phyloP scores from a whole-genome alignment of 2,888 invertebrate genomes.

The Pyrocoelia pectoralis region DNA sequence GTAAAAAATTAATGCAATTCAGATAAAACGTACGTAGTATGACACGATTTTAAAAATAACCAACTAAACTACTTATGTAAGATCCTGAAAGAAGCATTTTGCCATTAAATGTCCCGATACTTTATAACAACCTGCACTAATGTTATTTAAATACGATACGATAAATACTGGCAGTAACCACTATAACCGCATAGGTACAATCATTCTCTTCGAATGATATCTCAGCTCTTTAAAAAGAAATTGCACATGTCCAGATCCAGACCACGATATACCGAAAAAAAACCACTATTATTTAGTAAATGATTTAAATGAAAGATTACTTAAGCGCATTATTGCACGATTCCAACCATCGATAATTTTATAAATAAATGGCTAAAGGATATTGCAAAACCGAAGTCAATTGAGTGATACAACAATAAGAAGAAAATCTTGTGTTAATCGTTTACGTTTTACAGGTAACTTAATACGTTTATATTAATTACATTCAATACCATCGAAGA shows the following conservation, averaged over 20 bases:
- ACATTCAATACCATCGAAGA: background rate
- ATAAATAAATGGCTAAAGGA: background rate
- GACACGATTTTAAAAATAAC: too few species aligned
- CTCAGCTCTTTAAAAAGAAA: too few species aligned
- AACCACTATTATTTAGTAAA: background rate
- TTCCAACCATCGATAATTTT: background rate
- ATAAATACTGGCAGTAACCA: conserved; percentile 22
- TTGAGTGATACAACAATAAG: conserved; percentile 7
- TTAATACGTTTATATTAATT: conserved; percentile 13
- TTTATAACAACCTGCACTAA: conserved; percentile 22
- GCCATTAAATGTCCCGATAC: conserved; percentile 21
- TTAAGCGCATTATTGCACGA: conserved; percentile 6
- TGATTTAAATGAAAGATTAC: conserved; percentile 5
- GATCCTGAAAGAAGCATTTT: conserved; percentile 7
- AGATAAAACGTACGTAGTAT: too few species aligned
- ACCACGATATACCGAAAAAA: too few species aligned
- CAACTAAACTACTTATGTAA: conserved; percentile 8
- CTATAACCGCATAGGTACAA: background rate
- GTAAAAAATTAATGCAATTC: too few species aligned
- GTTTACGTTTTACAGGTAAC: conserved; percentile 9
- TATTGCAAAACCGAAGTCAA: conserved; percentile 1
- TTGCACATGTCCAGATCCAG: too few species aligned
- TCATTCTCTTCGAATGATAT: conserved; percentile 4
- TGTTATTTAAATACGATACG: conserved; percentile 25
- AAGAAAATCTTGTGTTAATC: background rate